A percentile compares a stretch with the other conserved stretches of the same genome.
phyloP scores from a whole-genome alignment of 2,797 vertebrate species.

The Falco concolor region DNA sequence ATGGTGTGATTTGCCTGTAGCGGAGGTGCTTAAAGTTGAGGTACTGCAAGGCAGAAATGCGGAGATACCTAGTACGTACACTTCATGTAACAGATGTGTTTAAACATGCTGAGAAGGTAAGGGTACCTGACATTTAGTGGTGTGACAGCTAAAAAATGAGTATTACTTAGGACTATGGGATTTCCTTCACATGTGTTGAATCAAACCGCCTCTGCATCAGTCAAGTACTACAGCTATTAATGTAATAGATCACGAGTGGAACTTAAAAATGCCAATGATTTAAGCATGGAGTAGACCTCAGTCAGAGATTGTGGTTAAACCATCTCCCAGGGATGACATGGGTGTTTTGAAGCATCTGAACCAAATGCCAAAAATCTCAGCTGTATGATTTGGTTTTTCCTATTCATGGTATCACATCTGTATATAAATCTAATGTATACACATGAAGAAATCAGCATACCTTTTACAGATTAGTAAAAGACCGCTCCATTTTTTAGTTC shows the following conservation, averaged over 20 bases:
- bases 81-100: background rate
- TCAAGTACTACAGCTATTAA: background rate
- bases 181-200: background rate
- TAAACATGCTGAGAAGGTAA: background rate
- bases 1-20: background rate
- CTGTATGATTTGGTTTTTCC: background rate
- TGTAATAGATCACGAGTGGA: too few species aligned
- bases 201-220: background rate
- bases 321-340: background rate
- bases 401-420: background rate
- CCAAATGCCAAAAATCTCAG: background rate
- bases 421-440: background rate
- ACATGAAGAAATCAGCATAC: background rate
- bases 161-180: background rate
- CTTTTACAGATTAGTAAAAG: background rate
- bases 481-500: background rate
- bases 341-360: background rate
- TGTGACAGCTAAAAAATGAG: background rate
- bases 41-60: background rate
- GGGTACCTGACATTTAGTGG: background rate
- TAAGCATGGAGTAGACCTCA: background rate
- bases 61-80: accelerated
- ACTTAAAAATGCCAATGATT: background rate
- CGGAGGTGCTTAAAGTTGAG: background rate
- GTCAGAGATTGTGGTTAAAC: background rate